A percentile compares a stretch with the other conserved stretches of the same genome.
phyloP scores from a whole-genome alignment of 2,797 vertebrate genomes.

The Taenioides sp. region DNA sequence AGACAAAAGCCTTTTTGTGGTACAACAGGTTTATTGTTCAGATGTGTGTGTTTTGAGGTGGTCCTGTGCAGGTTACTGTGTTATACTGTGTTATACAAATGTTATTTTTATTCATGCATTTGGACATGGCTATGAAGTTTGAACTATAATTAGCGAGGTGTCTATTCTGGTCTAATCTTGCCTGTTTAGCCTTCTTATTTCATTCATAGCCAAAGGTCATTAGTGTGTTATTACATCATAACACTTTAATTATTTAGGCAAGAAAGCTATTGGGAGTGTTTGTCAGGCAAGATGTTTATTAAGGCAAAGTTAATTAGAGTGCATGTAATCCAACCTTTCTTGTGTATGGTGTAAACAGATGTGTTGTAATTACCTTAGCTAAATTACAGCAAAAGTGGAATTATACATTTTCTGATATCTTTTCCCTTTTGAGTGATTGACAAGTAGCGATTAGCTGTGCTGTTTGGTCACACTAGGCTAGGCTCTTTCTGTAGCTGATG shows the following conservation, averaged over 20 bases:
- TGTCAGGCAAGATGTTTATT: conserved; percentile 51
- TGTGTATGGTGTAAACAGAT: conserved; percentile 29
- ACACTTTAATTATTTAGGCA: conserved; percentile 63
- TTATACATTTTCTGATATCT: background rate
- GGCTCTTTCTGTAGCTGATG: conserved; percentile 53
- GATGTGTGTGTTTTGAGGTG: background rate
- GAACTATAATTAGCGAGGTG: background rate
- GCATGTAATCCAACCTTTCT: conserved; percentile 58
- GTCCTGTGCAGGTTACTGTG: background rate
- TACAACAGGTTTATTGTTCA: conserved; percentile 28
- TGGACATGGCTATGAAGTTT: background rate
- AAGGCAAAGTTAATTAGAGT: conserved; percentile 56
- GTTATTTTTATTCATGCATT: background rate
- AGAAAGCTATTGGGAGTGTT: conserved; percentile 44
- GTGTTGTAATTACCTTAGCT: conserved; percentile 19
- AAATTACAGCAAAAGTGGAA: too few species aligned
- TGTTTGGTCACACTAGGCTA: conserved; percentile 52
- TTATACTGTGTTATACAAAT: background rate
- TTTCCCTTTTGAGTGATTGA: conserved; percentile 28
- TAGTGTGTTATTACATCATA: conserved; percentile 24
- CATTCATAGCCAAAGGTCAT: background rate
- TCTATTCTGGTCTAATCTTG: background rate
- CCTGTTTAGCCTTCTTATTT: background rate
- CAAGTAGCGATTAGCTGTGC: conserved; percentile 14
- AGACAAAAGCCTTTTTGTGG: conserved; percentile 24